A percentile compares a stretch with the other conserved stretches of the same genome.
These are phyloP conservation scores for Poecilia picta DNA, from an alignment of 2,797 vertebrate species.

Conservation along the genomic window DNA sequence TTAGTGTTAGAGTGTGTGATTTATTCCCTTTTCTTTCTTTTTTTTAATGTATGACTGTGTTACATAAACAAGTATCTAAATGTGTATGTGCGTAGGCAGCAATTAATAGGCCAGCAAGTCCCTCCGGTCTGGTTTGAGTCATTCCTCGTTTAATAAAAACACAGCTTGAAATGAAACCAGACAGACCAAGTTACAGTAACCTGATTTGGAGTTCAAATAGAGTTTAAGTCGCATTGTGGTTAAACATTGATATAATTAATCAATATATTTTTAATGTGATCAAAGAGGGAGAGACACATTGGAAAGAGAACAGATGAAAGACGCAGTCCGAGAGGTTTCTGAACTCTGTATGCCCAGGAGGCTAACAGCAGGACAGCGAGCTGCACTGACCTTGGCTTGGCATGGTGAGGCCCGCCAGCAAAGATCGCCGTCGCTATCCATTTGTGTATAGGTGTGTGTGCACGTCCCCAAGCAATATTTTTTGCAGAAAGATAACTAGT, in stretches of 20 bases:
- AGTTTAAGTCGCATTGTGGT: background rate
- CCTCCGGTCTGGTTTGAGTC: conserved; percentile 56
- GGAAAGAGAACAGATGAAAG: conserved; percentile 15
- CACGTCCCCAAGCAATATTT: conserved; percentile 6
- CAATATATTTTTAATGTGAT: background rate
- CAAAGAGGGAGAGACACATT: background rate
- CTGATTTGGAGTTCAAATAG: conserved; percentile 12
- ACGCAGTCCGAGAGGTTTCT: conserved; percentile 45
- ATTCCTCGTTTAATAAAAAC: conserved; percentile 51
- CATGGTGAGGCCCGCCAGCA: conserved; percentile 55
- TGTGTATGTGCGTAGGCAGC: conserved; percentile 41
- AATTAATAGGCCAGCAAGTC: conserved; percentile 61
- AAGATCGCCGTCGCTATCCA: conserved; percentile 45
- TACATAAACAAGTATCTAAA: conserved; percentile 23
- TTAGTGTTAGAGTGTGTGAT: conserved; percentile 5
- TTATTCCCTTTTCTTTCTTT: background rate
- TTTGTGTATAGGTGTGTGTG: conserved; percentile 14
- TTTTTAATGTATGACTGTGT: conserved; percentile 13
- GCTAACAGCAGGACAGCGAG: conserved; percentile 49
- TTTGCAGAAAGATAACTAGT: conserved; percentile 11
- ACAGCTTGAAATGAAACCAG: conserved; percentile 48
- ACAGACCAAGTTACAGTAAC: conserved; percentile 17
- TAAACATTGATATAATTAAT: background rate
- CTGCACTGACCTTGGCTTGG: conserved; percentile 61
- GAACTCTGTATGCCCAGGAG: conserved; percentile 57